Percentiles rank a stretch among this genome's conserved stretches.
phyloP scores from a whole-genome alignment of 2,797 vertebrate species.

The Molossus molossus region DNA sequence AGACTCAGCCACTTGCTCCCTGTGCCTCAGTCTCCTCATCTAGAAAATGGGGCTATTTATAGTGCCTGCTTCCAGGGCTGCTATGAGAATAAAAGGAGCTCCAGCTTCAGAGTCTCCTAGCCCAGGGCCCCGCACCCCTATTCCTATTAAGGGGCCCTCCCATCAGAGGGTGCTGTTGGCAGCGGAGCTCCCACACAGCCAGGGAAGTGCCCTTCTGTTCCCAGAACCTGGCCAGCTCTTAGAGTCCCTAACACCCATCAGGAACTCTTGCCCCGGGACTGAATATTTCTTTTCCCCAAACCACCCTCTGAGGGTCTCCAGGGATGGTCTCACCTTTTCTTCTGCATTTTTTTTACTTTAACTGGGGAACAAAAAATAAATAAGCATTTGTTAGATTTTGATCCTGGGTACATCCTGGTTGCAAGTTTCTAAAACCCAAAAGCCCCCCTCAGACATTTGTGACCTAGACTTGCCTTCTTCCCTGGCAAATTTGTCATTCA shows the following conservation, averaged over 20 bases:
- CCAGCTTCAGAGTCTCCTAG: background rate
- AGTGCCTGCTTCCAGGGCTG: background rate
- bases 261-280: background rate
- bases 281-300: background rate
- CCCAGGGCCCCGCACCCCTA: accelerated
- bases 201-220: background rate
- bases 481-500: background rate
- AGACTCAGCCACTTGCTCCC: background rate
- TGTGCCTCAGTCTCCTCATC: background rate
- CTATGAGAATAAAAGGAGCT: background rate
- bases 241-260: background rate
- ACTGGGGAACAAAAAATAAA: conserved; percentile 80
- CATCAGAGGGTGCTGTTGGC: background rate
- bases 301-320: background rate
- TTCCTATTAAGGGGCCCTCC: background rate
- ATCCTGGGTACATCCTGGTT: background rate
- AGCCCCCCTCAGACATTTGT: background rate
- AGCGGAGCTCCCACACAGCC: background rate
- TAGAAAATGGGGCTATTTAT: background rate
- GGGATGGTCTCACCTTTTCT: conserved; percentile 84
- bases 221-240: background rate
- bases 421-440: background rate
- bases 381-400: conserved; percentile 41
- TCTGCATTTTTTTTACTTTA: conserved; percentile 80
- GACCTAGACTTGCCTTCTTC: background rate